Evolutionary conservation across 2,888 invertebrate species (phyloP), one percentile per base, ranked within the genome.

Genomic region (Petrophora chlorosata): DNA sequence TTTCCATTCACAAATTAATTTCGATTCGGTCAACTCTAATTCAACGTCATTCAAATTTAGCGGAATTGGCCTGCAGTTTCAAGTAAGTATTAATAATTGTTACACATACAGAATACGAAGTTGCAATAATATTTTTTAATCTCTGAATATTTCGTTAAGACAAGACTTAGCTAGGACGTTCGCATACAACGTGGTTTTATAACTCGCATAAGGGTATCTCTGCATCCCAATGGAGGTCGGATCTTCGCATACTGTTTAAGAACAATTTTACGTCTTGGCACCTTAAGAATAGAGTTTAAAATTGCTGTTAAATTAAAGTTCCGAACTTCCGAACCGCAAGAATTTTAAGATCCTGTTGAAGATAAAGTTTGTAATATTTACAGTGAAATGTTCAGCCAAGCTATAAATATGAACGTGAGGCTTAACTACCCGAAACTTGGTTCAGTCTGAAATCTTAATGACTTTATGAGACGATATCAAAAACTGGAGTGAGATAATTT

Each of bases 351-450:
- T 49, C 38, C 19, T 5, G 17, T 14, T 43, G 23, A 15, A 43
- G 33, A 49, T 48, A 42, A 33, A 39, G 38, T 43, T 49, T 39
- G 39, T 43, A 19, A 49, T 49, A 49, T 49, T 43, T 43, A 39
- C 38, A 42, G 42, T 32, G 47, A 42, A 43, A 32, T 43, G 33
- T 42, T 38, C 43, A 3, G 30, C 15, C 12, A 34, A 15, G 29
- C 49, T 38, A 43, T 49, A 43, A 49, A 49, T 49, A 48, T 16
- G 22, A 34, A 39, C 43, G 43, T 48, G 42, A 42, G 38, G 42
- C 36, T 48, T 38, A 48, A 42, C 36, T 42, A 42, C 32, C 42
- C 17, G 1, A 48, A 49, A 49, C 38, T 49, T 49, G 28, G 16
- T 33, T 33, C 42, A 29, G 22, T 16, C 33, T 49, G 43, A 42